These are phyloP conservation scores for Helicorthomorpha holstii DNA, from an alignment of 1,140 invertebrate genomes.

Conservation along the genomic window DNA sequence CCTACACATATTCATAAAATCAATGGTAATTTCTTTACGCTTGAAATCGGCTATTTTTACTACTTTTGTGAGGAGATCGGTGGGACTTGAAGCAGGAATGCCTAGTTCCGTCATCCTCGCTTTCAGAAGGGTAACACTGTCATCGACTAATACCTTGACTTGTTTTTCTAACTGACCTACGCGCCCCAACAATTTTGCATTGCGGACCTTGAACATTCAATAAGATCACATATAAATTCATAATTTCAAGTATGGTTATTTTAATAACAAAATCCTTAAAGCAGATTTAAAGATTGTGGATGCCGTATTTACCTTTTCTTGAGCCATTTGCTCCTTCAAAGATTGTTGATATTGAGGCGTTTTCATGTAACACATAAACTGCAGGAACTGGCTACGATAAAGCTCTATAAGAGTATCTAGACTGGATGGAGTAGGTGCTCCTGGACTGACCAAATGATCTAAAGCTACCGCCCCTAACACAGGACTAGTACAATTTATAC, in stretches of 20 bases:
- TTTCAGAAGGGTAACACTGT: slow-evolving; percentile 75
- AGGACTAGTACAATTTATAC: slow-evolving; percentile 33
- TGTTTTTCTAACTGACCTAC: slow-evolving; percentile 75
- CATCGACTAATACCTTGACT: slow-evolving; percentile 73
- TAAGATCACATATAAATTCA: slow-evolving; percentile 10
- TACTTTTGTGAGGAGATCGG: slow-evolving; percentile 60
- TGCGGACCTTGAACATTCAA: slow-evolving; percentile 42
- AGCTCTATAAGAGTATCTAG: slow-evolving; percentile 68
- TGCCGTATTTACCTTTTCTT: slow-evolving; percentile 49
- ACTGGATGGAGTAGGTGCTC: slow-evolving; percentile 48
- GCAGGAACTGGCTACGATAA: slow-evolving; percentile 64
- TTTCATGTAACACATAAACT: slow-evolving; percentile 63
- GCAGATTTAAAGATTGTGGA: too few relatives aligned
- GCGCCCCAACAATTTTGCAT: slow-evolving; percentile 55
- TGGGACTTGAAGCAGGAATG: slow-evolving; percentile 60
- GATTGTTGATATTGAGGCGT: slow-evolving; percentile 48
- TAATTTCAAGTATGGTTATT: too few relatives aligned
- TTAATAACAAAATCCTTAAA: too few relatives aligned
- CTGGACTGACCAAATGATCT: slow-evolving; percentile 10
- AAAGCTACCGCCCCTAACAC: slow-evolving; percentile 11
- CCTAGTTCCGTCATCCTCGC: slow-evolving; percentile 78
- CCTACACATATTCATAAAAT: slow-evolving; percentile 19
- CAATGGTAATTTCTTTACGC: too few relatives aligned
- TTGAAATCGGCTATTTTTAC: too few relatives aligned
- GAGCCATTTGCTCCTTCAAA: slow-evolving; percentile 57